Percentiles rank a stretch among this genome's conserved stretches.
Evolutionary conservation across 2,888 invertebrate species (phyloP).

Genomic region (Eilema griseolum): DNA sequence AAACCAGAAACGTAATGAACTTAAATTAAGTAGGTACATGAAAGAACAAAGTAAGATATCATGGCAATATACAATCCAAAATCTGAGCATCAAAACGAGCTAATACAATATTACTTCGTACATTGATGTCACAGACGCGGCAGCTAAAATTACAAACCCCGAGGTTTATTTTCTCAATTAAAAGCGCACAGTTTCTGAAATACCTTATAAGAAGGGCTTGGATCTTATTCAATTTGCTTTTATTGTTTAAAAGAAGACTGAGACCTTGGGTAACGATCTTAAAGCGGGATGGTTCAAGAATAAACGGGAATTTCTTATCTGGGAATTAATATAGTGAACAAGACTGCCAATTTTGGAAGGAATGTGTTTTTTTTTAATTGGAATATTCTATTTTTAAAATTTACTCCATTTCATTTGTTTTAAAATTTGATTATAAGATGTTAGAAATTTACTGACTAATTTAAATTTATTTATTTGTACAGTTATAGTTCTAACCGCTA

Average conservation of each 20-base stretch:
- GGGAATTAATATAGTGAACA: slow-evolving; percentile 67
- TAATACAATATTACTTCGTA: slow-evolving; percentile 29
- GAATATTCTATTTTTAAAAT: slow-evolving; percentile 52
- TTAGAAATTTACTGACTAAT: not conserved
- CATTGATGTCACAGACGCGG: slow-evolving; percentile 40
- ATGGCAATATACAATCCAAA: slow-evolving; percentile 8
- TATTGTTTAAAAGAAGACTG: slow-evolving; percentile 71
- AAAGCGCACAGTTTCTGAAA: slow-evolving; percentile 55
- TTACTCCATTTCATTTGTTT: slow-evolving; percentile 52
- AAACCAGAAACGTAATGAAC: not conserved
- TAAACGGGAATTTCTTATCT: slow-evolving; percentile 62
- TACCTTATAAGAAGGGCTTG: slow-evolving; percentile 59
- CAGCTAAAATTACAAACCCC: slow-evolving; percentile 47
- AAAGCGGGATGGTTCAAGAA: slow-evolving; percentile 53
- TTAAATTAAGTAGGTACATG: not conserved
- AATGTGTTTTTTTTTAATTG: slow-evolving; percentile 51
- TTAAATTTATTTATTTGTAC: no score
- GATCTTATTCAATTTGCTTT: slow-evolving; percentile 71
- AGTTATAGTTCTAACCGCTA: no score
- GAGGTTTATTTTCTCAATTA: slow-evolving; percentile 63
- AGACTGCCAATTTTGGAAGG: slow-evolving; percentile 57
- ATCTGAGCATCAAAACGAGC: slow-evolving; percentile 24
- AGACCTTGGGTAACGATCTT: slow-evolving; percentile 64
- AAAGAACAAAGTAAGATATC: not conserved
- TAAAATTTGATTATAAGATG: slow-evolving; percentile 27